These are phyloP conservation scores for Cerceris ruficornis DNA, from an alignment of 2,888 invertebrate genomes.

Conservation along the genomic window DNA sequence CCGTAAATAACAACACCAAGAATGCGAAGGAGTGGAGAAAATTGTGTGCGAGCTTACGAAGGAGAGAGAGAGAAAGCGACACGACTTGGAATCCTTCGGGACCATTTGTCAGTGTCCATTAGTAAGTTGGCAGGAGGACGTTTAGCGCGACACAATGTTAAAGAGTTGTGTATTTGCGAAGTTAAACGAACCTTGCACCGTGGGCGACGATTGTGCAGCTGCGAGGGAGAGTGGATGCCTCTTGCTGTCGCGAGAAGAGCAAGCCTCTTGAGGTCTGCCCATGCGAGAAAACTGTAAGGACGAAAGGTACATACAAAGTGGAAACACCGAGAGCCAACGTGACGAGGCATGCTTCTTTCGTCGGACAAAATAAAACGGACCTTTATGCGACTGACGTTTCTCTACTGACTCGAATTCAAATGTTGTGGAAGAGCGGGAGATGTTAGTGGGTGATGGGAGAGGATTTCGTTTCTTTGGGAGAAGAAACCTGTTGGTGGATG, in stretches of 20 bases:
- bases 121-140: conserved; percentile 65
- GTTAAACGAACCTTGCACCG: conserved; percentile 76
- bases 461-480: no score
- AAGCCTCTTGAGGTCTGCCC: conserved; percentile 71
- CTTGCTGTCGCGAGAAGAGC: conserved; percentile 49
- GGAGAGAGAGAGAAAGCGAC: conserved; percentile 33
- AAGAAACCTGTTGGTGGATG: no score
- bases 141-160: conserved; percentile 72
- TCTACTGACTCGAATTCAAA: conserved; percentile 24
- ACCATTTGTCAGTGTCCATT: conserved; percentile 70
- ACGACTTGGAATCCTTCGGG: conserved; percentile 48
- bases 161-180: conserved; percentile 78
- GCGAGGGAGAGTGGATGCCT: conserved; percentile 51
- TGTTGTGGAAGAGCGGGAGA: neutral
- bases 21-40: neutral
- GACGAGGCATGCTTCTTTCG: conserved; percentile 46
- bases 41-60: neutral
- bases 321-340: conserved; percentile 48
- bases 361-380: conserved; percentile 65
- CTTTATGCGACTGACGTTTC: conserved; percentile 44
- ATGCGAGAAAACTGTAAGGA: conserved; percentile 72
- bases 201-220: conserved; percentile 75
- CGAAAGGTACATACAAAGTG: conserved; percentile 43
- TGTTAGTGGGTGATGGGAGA: neutral
- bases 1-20: no score